Evolutionary conservation across 2,797 vertebrate species (phyloP).

Genomic region (Paramormyrops hopkinsi): DNA sequence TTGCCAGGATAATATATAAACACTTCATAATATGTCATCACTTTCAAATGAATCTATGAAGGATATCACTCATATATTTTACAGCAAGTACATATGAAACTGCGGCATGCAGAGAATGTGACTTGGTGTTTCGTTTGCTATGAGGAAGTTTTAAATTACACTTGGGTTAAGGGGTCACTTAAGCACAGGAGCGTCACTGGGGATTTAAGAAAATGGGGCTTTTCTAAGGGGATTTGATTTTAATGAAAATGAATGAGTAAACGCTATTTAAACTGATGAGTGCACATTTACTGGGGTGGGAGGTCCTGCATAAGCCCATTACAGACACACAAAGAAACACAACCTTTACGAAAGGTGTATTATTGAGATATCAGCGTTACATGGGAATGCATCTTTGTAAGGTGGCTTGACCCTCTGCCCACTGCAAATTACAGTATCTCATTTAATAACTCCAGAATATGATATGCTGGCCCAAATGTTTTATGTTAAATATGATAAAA

Average conservation of each 20-base stretch:
- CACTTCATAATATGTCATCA: neutral
- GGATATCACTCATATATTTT: neutral
- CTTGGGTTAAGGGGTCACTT: neutral
- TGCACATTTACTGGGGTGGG: neutral
- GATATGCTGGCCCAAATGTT: neutral
- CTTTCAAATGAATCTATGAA: neutral
- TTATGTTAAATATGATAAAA: neutral
- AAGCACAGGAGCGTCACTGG: neutral
- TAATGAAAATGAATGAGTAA: neutral
- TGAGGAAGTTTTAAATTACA: slow-evolving; percentile 5
- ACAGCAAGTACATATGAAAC: neutral
- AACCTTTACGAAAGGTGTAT: neutral
- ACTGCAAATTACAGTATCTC: neutral
- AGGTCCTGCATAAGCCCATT: neutral
- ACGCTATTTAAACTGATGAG: neutral
- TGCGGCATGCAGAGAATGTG: neutral
- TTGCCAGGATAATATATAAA: slow-evolving; percentile 4
- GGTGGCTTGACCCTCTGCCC: neutral
- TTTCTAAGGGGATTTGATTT: neutral
- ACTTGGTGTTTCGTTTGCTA: neutral
- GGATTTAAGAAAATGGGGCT: neutral
- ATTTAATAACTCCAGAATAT: neutral
- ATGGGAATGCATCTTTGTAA: neutral
- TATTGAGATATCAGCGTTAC: neutral
- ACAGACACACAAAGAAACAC: neutral